Percentiles rank a stretch among this genome's conserved stretches.
phyloP scores from a whole-genome alignment of 2,113 vertebrate genomes.

The Promerops cafer region DNA sequence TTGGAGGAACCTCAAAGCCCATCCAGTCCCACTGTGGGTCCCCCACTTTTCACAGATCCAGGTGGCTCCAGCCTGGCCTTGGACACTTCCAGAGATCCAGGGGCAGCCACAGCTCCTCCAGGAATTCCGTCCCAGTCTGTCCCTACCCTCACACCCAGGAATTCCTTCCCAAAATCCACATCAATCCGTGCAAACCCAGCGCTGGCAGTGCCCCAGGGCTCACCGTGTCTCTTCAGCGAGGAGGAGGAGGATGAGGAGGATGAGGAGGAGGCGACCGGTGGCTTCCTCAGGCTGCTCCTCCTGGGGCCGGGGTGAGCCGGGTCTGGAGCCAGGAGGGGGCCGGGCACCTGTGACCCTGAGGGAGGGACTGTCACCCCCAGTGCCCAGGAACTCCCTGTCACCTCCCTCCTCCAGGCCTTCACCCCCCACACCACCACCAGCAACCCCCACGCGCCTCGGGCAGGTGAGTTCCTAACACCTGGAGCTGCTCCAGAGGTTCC shows the following conservation, averaged over 20 bases:
- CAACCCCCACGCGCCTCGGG: not conserved
- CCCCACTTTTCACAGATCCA: not conserved
- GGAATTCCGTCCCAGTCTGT: not conserved
- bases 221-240: conserved; percentile 66
- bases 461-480: fast-evolving
- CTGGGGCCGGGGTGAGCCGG: conserved; percentile 22
- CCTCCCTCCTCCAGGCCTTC: fast-evolving
- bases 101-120: not conserved
- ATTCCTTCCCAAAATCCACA: not conserved
- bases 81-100: not conserved
- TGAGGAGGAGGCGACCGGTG: conserved; percentile 11
- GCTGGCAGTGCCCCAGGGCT: not conserved
- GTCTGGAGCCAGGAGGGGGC: conserved; percentile 51
- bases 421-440: no score
- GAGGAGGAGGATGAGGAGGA: not conserved
- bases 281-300: conserved; percentile 67
- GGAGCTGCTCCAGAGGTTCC: not conserved
- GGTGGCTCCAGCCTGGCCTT: not conserved
- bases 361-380: not conserved
- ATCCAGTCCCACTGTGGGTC: no score
- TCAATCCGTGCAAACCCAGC: fast-evolving
- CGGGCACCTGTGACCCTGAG: conserved; percentile 41
- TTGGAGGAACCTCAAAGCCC: no score
- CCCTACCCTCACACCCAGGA: not conserved
- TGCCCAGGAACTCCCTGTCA: not conserved